These are phyloP conservation scores for Clarias magur DNA, from an alignment of 2,113 vertebrate species.

Conservation along the genomic window DNA sequence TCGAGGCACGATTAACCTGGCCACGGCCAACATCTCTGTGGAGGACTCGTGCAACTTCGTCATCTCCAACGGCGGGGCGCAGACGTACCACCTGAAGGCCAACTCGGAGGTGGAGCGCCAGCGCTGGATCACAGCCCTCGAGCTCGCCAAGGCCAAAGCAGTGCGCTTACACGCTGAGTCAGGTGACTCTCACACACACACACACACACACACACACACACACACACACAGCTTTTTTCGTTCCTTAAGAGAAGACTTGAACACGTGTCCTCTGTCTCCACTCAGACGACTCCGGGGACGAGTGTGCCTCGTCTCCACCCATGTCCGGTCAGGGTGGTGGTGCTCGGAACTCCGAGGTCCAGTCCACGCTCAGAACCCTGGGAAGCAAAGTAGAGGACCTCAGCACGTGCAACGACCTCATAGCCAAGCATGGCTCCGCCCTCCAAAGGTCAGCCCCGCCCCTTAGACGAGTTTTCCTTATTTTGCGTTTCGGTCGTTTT, in stretches of 20 bases:
- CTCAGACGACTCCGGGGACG: slow-evolving; percentile 90
- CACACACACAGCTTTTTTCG: neutral
- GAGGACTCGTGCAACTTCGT: slow-evolving; percentile 98
- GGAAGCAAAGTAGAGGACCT: slow-evolving; percentile 94
- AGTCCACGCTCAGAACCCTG: slow-evolving; percentile 86
- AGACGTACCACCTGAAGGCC: slow-evolving; percentile 96
- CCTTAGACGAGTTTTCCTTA: neutral
- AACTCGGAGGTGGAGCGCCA: slow-evolving; percentile 93
- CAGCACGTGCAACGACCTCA: slow-evolving; percentile 94
- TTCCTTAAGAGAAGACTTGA: neutral
- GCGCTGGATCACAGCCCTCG: slow-evolving; percentile 94
- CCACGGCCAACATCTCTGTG: slow-evolving; percentile 91
- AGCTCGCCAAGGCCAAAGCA: slow-evolving; percentile 93
- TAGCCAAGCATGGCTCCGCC: slow-evolving; percentile 93
- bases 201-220: neutral
- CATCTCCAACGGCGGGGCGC: slow-evolving; percentile 93
- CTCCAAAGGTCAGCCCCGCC: slow-evolving; percentile 78
- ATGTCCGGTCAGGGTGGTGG: slow-evolving; percentile 64
- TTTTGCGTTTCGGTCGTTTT: neutral
- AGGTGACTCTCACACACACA: slow-evolving; percentile 66
- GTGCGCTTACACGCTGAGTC: slow-evolving; percentile 92
- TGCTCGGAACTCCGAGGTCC: slow-evolving; percentile 85
- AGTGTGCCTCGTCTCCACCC: slow-evolving; percentile 76
- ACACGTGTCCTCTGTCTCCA: neutral
- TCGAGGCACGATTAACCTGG: slow-evolving; percentile 94